phyloP scores from a whole-genome alignment of 1,140 invertebrate genomes.

The Dolichoris vasculosae region DNA sequence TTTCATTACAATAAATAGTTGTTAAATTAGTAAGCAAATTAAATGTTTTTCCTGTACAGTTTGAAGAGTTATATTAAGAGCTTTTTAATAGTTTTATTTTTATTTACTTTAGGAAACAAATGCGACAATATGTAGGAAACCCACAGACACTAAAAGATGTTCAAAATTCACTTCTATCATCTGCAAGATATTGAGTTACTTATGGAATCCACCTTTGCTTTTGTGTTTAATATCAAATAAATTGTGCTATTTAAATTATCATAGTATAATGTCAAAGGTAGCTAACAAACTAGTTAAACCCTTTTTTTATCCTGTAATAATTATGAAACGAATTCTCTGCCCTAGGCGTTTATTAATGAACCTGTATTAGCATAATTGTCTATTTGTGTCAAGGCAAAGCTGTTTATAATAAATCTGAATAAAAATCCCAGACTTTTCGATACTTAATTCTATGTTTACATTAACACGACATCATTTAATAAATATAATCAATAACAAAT shows the following conservation, averaged over 20 bases:
- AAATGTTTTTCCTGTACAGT: background rate
- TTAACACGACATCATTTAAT: background rate
- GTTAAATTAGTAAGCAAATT: background rate
- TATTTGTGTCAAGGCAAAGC: background rate
- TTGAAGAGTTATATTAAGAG: conserved; percentile 14
- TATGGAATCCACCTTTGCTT: conserved; percentile 67
- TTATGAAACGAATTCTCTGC: background rate
- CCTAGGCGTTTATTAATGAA: background rate
- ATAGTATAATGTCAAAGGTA: conserved; percentile 8
- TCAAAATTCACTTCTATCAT: conserved; percentile 62
- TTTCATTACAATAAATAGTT: too few relatives aligned
- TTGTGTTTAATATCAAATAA: conserved; percentile 54
- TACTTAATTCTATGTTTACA: background rate
- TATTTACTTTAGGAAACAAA: conserved; percentile 69
- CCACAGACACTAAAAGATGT: conserved; percentile 58
- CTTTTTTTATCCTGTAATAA: conserved; percentile 4
- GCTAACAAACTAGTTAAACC: conserved; percentile 4
- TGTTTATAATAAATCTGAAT: background rate
- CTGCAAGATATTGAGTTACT: conserved; percentile 64
- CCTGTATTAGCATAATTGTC: background rate
- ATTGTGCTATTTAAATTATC: background rate
- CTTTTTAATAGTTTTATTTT: conserved; percentile 60
- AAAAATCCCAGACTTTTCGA: background rate
- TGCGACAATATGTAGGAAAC: conserved; percentile 60
- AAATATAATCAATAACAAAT: background rate